Base-by-base conservation (phyloP, 2,113 vertebrate genomes). In the Anthoscopus minutus region DNA sequence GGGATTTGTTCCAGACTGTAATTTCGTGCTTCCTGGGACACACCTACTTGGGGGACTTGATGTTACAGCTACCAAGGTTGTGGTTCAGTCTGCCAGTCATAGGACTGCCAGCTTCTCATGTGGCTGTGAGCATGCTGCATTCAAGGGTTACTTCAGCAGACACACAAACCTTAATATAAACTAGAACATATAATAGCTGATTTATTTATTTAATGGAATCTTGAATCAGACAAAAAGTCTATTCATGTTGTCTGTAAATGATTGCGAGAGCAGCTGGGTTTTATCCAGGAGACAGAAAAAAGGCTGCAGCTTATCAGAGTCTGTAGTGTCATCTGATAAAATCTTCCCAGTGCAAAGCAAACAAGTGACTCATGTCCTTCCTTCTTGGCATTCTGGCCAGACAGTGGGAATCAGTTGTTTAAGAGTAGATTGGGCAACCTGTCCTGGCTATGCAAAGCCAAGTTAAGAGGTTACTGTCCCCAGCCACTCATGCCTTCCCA, bases 191-290 rank as follows among this genome's bases (percentile, higher is more conserved):
- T 96, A 95, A 94, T 97, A 90, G 94, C 77, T 97, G 92, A 96
- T 97, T 88, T 96, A 96, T 97, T 94, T 96, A 86, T 96, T 94
- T 92, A 92, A 93, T 95, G 90, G 90, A 88, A 88, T 96, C 92
- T 83, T 86, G 88, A 86, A 86, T 93, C 86, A 92, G 96, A 97
- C 94, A 97, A 95, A 78, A 95, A 92, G 83, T 92, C 94, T 92
- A 96, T 96, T 97, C 95, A 96, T 91, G 93, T 73, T 92, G 88
- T 90, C 96, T 96, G 96, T 97, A 96, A 97, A 97, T 96, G 93
- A 96, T 95, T 97, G 94, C 5, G 1, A 86, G 93, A 96, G 92
- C 90, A 94, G 93, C 90, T 97, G 94, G 92, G 65, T 92, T 95
- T 94, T 95, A 69, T 92, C 95, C 96, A 96, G 92, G 76, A 95